Evolutionary conservation across 2,797 vertebrate species (phyloP), one percentile per base, ranked within the genome.

Genomic region (Crenuchus spilurus): DNA sequence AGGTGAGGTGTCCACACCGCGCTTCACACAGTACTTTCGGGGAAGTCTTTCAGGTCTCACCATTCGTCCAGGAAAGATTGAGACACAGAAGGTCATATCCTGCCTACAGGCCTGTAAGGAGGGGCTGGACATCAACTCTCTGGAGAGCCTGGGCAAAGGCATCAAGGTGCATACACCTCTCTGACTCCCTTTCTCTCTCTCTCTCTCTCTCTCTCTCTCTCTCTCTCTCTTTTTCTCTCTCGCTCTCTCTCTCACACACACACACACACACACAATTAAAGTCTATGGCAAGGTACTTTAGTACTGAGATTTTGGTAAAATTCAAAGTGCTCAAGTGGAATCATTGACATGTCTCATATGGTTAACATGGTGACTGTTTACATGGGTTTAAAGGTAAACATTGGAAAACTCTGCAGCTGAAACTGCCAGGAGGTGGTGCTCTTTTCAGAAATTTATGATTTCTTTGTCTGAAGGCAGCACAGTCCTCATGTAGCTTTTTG

Each of bases 71-170:
- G 98, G 97, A 26, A 98, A 95, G 91, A 97, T 98, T 57, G 97
- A 98, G 87, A 99, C 95, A 76, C 97, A 97, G 88, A 98, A 98
- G 87, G 95, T 99, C 75, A 98, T 99, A 87, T 97, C 97, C 87
- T 99, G 98, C 86, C 91, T 99, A 86, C 98, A 99, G 81, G 95
- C 97, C 83, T 99, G 98, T 92, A 99, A 99, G 83, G 98, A 99
- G 82, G 96, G 96, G 3, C 92, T 99, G 71, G 97, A 99, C 90
- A 97, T 99, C 87, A 97, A 96, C 85, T 98, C 97, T 31, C 88
- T 99, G n/a, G 96, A 99, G 84, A 97, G 94, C 77, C 92, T 98
- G 72, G 96, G 96, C 71, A 97, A 96, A 88, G 95, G 90, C 84
- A 94, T 99, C 89, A 99, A 99, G 96, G 97, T 78, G 88, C 26